Evolutionary conservation across 2,888 invertebrate genomes (phyloP).

Genomic region (Lypha dubia): DNA sequence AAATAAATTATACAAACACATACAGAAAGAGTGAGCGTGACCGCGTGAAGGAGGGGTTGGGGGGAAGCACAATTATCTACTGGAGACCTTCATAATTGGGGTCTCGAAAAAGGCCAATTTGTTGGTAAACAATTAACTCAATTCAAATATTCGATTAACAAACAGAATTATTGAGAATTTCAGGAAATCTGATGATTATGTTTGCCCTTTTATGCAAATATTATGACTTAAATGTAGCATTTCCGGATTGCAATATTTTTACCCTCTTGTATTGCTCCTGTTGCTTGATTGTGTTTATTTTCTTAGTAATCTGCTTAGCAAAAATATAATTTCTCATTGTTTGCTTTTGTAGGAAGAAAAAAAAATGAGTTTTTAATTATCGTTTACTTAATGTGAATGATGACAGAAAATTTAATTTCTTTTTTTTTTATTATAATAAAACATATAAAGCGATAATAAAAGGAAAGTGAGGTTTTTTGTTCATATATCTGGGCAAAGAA

Average conservation of each 20-base stretch:
- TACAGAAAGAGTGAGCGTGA: too few relatives aligned
- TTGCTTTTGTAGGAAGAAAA: constrained; percentile 1
- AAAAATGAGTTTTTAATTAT: too few relatives aligned
- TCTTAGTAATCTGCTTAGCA: constrained; percentile 15
- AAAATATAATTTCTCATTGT: constrained; percentile 31
- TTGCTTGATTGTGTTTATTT: constrained; percentile 4
- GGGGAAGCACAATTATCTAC: not conserved
- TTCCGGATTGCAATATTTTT: not conserved
- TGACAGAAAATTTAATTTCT: constrained; percentile 19
- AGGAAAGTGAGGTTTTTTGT: not conserved
- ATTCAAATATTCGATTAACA: not conserved
- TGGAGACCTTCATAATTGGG: not conserved
- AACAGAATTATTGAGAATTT: not conserved
- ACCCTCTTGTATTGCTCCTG: not conserved
- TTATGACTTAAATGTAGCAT: not conserved
- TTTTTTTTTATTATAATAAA: constrained; percentile 17
- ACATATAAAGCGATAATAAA: constrained; percentile 14
- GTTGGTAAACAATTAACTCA: not conserved
- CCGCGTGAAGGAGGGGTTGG: too few relatives aligned
- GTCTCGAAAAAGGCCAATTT: not conserved
- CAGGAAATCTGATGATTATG: not conserved
- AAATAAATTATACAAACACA: not conserved
- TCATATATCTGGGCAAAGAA: not conserved
- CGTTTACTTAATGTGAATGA: not conserved
- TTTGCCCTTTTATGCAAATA: not conserved